These are phyloP conservation scores for Balanococcus diminutus DNA, from an alignment of 2,888 invertebrate species.

Conservation along the genomic window DNA sequence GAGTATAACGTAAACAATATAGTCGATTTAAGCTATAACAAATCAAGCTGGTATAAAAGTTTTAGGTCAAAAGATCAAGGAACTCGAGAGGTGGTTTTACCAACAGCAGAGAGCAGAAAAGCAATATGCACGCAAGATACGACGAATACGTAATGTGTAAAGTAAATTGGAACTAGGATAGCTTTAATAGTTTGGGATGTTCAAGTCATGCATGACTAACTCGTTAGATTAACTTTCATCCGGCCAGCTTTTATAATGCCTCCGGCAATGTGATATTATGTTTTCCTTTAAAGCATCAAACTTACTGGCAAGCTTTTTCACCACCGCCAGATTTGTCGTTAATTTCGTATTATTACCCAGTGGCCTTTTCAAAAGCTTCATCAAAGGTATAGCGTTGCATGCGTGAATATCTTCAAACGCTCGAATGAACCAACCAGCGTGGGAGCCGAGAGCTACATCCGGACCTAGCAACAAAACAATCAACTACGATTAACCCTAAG, in stretches of 20 bases:
- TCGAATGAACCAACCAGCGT: neutral
- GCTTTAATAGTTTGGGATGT: conserved; percentile 49
- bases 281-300: neutral
- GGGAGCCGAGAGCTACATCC: too few relatives aligned
- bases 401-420: neutral
- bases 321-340: neutral
- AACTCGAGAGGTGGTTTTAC: neutral
- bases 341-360: neutral
- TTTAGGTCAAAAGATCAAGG: conserved; percentile 15
- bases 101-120: neutral
- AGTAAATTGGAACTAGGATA: conserved; percentile 33
- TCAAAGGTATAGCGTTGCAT: neutral
- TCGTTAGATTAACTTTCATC: conserved; percentile 51
- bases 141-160: conserved; percentile 26
- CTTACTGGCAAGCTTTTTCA: neutral
- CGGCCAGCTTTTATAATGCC: conserved; percentile 47
- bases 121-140: conserved; percentile 36
- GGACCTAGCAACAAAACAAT: neutral
- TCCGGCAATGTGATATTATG: conserved; percentile 43
- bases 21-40: conserved; percentile 9
- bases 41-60: conserved; percentile 25
- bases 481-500: neutral
- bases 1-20: neutral
- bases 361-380: neutral
- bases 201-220: conserved; percentile 46